Conservation (phyloP, 2,797 vertebrate genomes). For the Gallinago solitaria region DNA sequence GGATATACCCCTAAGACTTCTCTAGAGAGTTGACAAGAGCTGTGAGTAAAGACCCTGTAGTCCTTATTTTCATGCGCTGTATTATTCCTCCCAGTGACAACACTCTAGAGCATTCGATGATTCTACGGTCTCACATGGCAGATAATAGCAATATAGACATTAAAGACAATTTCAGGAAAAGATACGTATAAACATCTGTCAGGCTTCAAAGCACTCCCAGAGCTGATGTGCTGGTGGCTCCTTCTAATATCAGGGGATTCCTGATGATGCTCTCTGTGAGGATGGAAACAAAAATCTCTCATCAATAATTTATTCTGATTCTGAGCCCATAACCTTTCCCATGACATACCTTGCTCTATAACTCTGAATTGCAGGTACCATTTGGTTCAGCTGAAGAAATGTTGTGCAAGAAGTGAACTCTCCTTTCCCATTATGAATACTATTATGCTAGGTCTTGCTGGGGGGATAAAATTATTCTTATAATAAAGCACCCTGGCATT, state of each 20-base stretch:
- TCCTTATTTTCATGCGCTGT: neutral
- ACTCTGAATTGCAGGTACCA: neutral
- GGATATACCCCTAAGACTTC: neutral
- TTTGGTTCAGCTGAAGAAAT: neutral
- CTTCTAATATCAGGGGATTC: neutral
- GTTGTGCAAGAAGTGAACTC: neutral
- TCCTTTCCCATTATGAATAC: neutral
- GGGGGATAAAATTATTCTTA: neutral
- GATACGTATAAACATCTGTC: neutral
- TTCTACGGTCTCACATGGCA: neutral
- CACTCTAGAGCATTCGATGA: neutral
- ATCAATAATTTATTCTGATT: neutral
- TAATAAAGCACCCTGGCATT: neutral
- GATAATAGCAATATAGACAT: neutral
- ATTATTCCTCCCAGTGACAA: neutral
- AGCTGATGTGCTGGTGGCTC: neutral
- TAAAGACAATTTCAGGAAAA: neutral
- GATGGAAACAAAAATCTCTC: neutral
- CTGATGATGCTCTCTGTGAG: neutral
- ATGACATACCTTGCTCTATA: fast-evolving
- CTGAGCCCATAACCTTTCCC: neutral
- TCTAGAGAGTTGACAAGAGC: neutral
- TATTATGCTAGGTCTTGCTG: neutral
- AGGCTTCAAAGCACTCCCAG: neutral
- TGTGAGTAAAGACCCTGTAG: neutral